Percentiles rank a stretch among this genome's conserved stretches.
These are phyloP conservation scores for Bufo gargarizans DNA, from an alignment of 2,113 vertebrate genomes.

Conservation along the genomic window DNA sequence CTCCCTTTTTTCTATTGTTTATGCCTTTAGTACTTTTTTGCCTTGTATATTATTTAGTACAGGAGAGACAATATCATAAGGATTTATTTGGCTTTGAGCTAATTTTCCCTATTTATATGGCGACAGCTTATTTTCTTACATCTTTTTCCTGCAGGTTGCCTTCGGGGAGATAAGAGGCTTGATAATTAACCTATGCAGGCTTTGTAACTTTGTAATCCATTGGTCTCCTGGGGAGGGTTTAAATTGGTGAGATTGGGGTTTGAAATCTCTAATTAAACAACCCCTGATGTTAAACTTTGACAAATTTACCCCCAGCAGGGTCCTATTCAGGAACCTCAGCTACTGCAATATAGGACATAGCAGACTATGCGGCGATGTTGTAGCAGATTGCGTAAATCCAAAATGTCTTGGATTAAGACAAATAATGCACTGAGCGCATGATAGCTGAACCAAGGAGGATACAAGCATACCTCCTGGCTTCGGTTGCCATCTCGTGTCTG, in stretches of 20 bases:
- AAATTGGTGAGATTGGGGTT: constrained; percentile 32
- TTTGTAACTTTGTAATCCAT: constrained; percentile 46
- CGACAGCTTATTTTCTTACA: constrained; percentile 2
- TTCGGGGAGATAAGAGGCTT: constrained; percentile 37
- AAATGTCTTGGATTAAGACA: neutral
- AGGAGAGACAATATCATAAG: neutral
- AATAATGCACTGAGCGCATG: neutral
- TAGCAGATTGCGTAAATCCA: neutral
- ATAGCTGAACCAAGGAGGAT: neutral
- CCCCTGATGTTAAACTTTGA: constrained; percentile 18
- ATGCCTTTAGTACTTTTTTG: neutral
- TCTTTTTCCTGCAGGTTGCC: constrained; percentile 29
- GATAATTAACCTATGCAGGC: constrained; percentile 39
- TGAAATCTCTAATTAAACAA: constrained; percentile 40
- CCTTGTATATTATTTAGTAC: neutral
- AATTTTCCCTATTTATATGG: neutral
- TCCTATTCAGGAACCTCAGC: neutral
- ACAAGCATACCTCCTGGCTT: neutral
- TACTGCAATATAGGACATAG: neutral
- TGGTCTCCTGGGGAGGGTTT: constrained; percentile 34
- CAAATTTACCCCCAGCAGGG: constrained; percentile 36
- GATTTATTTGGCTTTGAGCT: neutral
- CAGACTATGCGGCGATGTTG: neutral
- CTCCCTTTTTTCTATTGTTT: neutral
- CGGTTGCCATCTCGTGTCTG: neutral